These are phyloP conservation scores for Amphimedon queenslandica DNA, from an alignment of 37 sponge, comb jelly and placozoan genomes.

Conservation along the genomic window DNA sequence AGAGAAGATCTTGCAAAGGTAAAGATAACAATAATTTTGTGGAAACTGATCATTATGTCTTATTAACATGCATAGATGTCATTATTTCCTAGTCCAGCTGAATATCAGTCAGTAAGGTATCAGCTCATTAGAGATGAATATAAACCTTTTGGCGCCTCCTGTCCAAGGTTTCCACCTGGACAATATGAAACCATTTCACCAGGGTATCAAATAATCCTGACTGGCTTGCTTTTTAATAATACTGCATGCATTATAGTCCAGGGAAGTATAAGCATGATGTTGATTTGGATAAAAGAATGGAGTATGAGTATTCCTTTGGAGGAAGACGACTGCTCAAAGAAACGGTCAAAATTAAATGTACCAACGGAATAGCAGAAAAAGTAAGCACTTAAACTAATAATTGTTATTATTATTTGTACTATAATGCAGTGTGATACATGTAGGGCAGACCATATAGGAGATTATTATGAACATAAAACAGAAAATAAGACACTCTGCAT, in stretches of 20 bases:
- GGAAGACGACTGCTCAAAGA: constrained; percentile 12
- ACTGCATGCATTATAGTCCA: constrained; percentile 33
- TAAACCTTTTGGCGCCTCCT: constrained; percentile 31
- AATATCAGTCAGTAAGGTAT: constrained; percentile 22
- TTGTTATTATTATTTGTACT: too few relatives aligned
- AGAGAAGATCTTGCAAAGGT: not conserved
- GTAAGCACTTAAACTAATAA: constrained; percentile 8
- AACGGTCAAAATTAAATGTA: constrained; percentile 55
- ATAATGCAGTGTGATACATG: constrained; percentile 57
- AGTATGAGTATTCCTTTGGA: constrained; percentile 51
- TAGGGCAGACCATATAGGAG: constrained; percentile 27
- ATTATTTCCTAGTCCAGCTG: constrained; percentile 41
- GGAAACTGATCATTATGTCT: too few relatives aligned
- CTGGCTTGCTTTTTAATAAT: not conserved
- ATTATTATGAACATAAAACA: constrained; percentile 38
- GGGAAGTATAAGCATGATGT: constrained; percentile 49
- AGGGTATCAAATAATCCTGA: constrained; percentile 13
- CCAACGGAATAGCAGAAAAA: constrained; percentile 58
- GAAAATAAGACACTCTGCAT: not conserved
- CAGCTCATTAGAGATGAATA: not conserved
- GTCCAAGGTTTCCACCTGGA: constrained; percentile 12
- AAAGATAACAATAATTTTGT: too few relatives aligned
- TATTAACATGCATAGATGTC: constrained; percentile 10
- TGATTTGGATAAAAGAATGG: constrained; percentile 12
- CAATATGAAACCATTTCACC: not conserved